Evolutionary conservation across 2,888 invertebrate genomes (phyloP).

Genomic region (Phyllotreta striolata): DNA sequence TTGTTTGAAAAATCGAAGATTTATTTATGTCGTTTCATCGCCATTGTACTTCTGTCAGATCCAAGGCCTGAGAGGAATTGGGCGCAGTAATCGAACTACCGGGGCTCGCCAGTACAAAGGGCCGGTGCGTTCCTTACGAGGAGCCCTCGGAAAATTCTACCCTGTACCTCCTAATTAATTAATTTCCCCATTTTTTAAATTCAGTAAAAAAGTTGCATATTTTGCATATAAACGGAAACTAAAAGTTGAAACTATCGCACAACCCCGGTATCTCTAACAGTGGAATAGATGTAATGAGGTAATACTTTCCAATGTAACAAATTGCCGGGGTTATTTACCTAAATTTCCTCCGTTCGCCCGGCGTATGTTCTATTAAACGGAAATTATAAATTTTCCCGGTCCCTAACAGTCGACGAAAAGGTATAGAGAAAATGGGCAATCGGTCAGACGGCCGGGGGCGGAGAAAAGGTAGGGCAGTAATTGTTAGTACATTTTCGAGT

Average conservation of each 20-base stretch:
- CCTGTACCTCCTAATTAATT: no score
- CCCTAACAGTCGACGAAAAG: constrained; percentile 35
- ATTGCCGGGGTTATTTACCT: constrained; percentile 51
- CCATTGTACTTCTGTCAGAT: constrained; percentile 44
- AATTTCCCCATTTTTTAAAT: constrained; percentile 7
- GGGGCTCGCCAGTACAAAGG: not conserved
- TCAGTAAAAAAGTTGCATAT: no score
- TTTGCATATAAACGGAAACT: not conserved
- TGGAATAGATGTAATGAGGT: constrained; percentile 41
- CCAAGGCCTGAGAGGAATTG: constrained; percentile 35
- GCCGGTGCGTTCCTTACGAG: no score
- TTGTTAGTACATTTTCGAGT: constrained; percentile 37
- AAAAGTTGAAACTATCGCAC: no score
- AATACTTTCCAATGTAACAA: constrained; percentile 46
- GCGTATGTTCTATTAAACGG: constrained; percentile 51
- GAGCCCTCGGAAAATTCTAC: no score
- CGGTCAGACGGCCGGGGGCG: constrained; percentile 1
- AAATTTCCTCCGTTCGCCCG: constrained; percentile 48
- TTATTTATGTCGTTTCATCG: constrained; percentile 44
- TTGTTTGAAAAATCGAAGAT: constrained; percentile 44
- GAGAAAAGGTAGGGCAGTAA: constrained; percentile 41
- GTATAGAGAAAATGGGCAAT: constrained; percentile 25
- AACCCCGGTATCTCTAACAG: no score
- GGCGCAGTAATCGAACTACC: constrained; percentile 27
- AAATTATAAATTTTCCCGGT: constrained; percentile 51